Evolutionary conservation across 2,797 vertebrate species (phyloP).

Genomic region (Nannoperca australis): DNA sequence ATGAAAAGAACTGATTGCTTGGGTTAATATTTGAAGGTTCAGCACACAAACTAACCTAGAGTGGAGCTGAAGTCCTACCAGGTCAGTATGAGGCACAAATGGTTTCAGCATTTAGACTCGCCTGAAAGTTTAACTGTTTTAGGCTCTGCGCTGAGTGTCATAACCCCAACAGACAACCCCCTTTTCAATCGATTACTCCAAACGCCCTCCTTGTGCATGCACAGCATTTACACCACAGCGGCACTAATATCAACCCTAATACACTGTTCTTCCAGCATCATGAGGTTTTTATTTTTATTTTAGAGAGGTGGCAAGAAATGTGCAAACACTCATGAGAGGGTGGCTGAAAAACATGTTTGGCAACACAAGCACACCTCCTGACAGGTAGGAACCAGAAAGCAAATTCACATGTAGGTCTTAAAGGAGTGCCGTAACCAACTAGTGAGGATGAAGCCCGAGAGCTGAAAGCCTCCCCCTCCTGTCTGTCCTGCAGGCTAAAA

Average conservation of each 20-base stretch:
- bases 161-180: neutral
- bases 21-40: slow-evolving; percentile 88
- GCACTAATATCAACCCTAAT: slow-evolving; percentile 8
- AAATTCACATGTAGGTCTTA: slow-evolving; percentile 38
- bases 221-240: slow-evolving; percentile 7
- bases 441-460: slow-evolving; percentile 18
- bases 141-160: rapidly evolving
- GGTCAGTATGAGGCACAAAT: slow-evolving; percentile 24
- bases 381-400: slow-evolving; percentile 43
- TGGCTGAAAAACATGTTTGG: slow-evolving; percentile 80
- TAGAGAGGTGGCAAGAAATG: slow-evolving; percentile 32
- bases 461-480: slow-evolving; percentile 19
- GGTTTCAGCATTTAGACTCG: slow-evolving; percentile 2
- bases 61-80: slow-evolving; percentile 40
- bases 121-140: neutral
- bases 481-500: slow-evolving; percentile 71
- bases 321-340: slow-evolving; percentile 61
- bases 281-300: slow-evolving; percentile 37
- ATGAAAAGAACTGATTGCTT: slow-evolving; percentile 79
- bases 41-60: slow-evolving; percentile 75
- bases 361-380: slow-evolving; percentile 61
- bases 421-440: slow-evolving; percentile 16
- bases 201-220: slow-evolving; percentile 18
- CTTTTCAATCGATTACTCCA: slow-evolving; percentile 4
- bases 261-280: slow-evolving; percentile 41